These are phyloP conservation scores for Marronus borbonicus DNA, from an alignment of 2,888 invertebrate species.

Conservation along the genomic window DNA sequence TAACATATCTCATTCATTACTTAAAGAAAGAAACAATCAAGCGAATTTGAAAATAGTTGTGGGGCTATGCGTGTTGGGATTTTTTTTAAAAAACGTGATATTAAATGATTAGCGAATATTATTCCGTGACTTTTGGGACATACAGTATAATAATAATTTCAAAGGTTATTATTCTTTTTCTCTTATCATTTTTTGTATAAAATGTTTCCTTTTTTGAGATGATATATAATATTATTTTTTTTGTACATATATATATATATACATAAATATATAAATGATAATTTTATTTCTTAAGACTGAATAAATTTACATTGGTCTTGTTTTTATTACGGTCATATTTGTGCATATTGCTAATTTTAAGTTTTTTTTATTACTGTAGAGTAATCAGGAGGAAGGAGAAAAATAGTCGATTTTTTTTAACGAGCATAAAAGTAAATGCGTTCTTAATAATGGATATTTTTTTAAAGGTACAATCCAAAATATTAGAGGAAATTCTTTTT, in stretches of 20 bases:
- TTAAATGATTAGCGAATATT: not conserved
- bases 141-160: not conserved
- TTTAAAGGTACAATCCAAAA: too few relatives aligned
- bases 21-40: too few relatives aligned
- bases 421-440: too few relatives aligned
- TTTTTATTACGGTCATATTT: conserved; percentile 34
- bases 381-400: not conserved
- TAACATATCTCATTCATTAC: too few relatives aligned
- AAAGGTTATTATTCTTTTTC: not conserved
- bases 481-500: too few relatives aligned
- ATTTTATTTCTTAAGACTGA: conserved; percentile 50
- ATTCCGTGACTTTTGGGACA: too few relatives aligned
- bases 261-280: not conserved
- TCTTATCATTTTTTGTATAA: conserved; percentile 3
- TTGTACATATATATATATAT: conserved; percentile 30
- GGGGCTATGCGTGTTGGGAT: too few relatives aligned
- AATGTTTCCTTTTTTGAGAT: conserved; percentile 21
- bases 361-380: conserved; percentile 17
- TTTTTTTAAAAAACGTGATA: not conserved
- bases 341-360: conserved; percentile 34
- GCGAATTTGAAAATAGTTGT: too few relatives aligned
- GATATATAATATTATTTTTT: conserved; percentile 38
- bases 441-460: too few relatives aligned
- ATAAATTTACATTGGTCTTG: conserved; percentile 50
- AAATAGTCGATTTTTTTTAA: too few relatives aligned